phyloP scores from a whole-genome alignment of 2,113 vertebrate species.

The Hippocampus comes region DNA sequence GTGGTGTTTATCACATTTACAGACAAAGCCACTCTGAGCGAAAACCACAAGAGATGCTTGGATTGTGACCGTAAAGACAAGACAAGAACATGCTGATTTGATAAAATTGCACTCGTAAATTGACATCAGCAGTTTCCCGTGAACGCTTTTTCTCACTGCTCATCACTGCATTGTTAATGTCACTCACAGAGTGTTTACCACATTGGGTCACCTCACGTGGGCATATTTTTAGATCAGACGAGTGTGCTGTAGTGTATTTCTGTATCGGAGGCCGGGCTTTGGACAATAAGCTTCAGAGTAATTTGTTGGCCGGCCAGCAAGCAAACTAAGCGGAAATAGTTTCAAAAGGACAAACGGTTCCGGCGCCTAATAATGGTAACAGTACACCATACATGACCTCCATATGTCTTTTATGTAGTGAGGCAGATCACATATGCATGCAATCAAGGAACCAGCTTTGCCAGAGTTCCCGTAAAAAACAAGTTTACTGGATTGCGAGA shows the following conservation, averaged over 20 bases:
- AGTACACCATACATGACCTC: constrained; percentile 8
- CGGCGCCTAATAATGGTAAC: constrained; percentile 16
- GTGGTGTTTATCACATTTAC: constrained; percentile 47
- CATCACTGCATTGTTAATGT: constrained; percentile 30
- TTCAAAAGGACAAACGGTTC: constrained; percentile 24
- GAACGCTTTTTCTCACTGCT: constrained; percentile 29
- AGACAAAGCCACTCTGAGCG: constrained; percentile 21
- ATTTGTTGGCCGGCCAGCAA: constrained; percentile 27
- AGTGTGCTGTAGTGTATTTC: constrained; percentile 39
- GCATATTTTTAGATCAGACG: constrained; percentile 65
- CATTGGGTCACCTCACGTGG: constrained; percentile 64
- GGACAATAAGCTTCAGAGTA: constrained; percentile 34
- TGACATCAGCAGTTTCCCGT: constrained; percentile 25
- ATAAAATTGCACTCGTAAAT: constrained; percentile 26
- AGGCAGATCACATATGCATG: background rate
- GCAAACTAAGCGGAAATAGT: constrained; percentile 27
- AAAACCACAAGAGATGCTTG: constrained; percentile 22
- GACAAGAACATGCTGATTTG: background rate
- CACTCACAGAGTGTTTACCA: constrained; percentile 48
- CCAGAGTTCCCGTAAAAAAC: constrained; percentile 2
- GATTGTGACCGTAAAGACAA: constrained; percentile 25
- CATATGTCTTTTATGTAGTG: constrained; percentile 11
- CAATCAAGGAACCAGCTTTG: background rate
- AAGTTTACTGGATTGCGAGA: background rate
- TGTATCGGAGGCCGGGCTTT: constrained; percentile 28